Evolutionary conservation across 1,140 invertebrate species (phyloP), one percentile per base, ranked within the genome.

Genomic region (Drosophila littoralis): DNA sequence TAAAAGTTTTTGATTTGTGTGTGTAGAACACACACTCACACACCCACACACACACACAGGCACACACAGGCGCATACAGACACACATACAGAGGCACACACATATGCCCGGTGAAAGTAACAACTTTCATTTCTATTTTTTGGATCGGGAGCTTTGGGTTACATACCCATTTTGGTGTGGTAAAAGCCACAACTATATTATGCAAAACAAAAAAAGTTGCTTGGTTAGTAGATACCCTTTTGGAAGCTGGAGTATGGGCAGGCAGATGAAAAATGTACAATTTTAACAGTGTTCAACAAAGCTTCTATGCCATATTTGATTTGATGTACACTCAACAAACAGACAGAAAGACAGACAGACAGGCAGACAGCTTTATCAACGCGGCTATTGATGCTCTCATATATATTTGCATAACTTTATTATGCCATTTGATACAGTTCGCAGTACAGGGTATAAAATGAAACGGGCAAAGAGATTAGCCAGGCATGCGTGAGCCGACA

Each of bases 1-100:
- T 86, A 88, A 88, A 86, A 86, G 79, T 85, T 88, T 85, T 85
- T 85, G 82, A 85, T 85, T 85, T 85, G 82, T 85, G 82, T 88
- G 69, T 69, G 76, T 68, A 67, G 52, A 67, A 66, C 65, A 60
- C 66, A 73, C 68, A 70, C 59, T 46, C 40, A 58, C 28, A 48
- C 50, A 70, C 22, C 0, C 4, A n/a, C n/a, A n/a, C n/a, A n/a
- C n/a, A n/a, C n/a, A n/a, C n/a, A n/a, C 40, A 45, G 40, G 28
- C 8, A 57, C n/a, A 42, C 15, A n/a, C 35, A 48, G 17, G 17
- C 17, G 17, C 22, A 5, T 0, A 46, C 59, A 36, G 28, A 17
- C 38, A 38, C 9, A 35, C 40, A 35, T 7, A 51, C 28, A 13
- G 4, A 45, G 7, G 32, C 8, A 58, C 13, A 42, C 15, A n/a